A percentile compares a stretch with the other conserved stretches of the same genome.
These are phyloP conservation scores for Orchesellides sinensis DNA, from an alignment of 2,888 invertebrate genomes.

Conservation along the genomic window DNA sequence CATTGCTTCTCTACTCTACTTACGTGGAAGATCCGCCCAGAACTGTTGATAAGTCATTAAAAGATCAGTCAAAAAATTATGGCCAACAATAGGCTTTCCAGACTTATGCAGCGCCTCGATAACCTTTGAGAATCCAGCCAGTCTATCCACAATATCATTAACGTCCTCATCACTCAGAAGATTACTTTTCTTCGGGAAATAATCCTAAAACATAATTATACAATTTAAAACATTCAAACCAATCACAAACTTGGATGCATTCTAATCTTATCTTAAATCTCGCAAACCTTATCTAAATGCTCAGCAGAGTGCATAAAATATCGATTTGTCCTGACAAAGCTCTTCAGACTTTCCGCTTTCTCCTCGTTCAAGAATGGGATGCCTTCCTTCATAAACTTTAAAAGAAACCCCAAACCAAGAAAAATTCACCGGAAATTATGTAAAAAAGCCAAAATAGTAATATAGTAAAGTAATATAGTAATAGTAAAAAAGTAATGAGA, in stretches of 20 bases:
- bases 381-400: conserved; percentile 84
- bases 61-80: conserved; percentile 85
- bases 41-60: conserved; percentile 86
- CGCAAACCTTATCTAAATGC: conserved; percentile 44
- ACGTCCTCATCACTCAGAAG: conserved; percentile 76
- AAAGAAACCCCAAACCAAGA: conserved; percentile 13
- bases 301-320: conserved; percentile 64
- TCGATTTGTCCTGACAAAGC: conserved; percentile 58
- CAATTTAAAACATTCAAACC: neutral
- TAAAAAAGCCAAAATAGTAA: too few relatives aligned
- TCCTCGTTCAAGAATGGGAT: conserved; percentile 82
- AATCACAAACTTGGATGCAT: neutral
- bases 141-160: conserved; percentile 79
- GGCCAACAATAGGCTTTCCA: conserved; percentile 86
- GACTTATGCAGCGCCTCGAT: conserved; percentile 81
- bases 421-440: neutral
- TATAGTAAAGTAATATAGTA: too few relatives aligned
- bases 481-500: too few relatives aligned
- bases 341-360: conserved; percentile 41
- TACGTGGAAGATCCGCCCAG: conserved; percentile 83
- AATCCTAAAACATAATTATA: conserved; percentile 40
- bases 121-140: conserved; percentile 83
- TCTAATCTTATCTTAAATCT: neutral
- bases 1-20: too few relatives aligned
- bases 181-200: conserved; percentile 73